Base-by-base conservation (phyloP, 2,797 vertebrate species). In the Onychomys arenicola region DNA sequence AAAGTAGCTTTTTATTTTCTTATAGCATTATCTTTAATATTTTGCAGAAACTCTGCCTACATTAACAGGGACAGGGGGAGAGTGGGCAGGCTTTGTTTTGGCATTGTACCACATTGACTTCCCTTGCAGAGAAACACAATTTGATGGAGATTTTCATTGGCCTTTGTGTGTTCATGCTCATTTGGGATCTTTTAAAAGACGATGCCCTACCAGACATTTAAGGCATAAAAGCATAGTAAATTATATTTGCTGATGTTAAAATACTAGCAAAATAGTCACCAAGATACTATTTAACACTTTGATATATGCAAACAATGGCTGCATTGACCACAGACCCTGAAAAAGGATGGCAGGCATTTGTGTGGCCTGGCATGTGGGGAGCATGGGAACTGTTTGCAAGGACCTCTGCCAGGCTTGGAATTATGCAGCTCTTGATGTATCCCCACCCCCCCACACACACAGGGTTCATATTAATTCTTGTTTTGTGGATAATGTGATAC, bases 1-100 rank as follows among this genome's bases (percentile, higher is more conserved):
- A 91, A 91, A 92, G 73, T 84, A 96, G 91, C 29, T 80, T 89
- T 91, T 80, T 86, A 46, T 86, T 95, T 93, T 87, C 83, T 82
- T 63, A 59, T 63, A 59, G 81, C 81, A 89, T 90, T 95, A 81
- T 90, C 81, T 88, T 78, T 90, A 94, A 80, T 92, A 95, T 83
- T 92, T 93, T 81, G 76, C 87, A 92, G 83, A 97, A 37, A 6
- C 67, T 92, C 89, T 95, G n/a, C 75, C 69, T 69, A 25, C 40
- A 71, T 78, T 89, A 82, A 87, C 63, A 89, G 80, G 59, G 52
- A 37, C 0, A 25, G 43, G 27, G 73, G 43, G 73, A 55, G 23
- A 4, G 8, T 12, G n/a, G 40, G 23, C 10, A 12, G 37, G 19
- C 71, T 96, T 91, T 19, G 0, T 32, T 37, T 71, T 71, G 86